Conservation (phyloP, 2,888 invertebrate genomes). For the Sarcophaga caerulescens region DNA sequence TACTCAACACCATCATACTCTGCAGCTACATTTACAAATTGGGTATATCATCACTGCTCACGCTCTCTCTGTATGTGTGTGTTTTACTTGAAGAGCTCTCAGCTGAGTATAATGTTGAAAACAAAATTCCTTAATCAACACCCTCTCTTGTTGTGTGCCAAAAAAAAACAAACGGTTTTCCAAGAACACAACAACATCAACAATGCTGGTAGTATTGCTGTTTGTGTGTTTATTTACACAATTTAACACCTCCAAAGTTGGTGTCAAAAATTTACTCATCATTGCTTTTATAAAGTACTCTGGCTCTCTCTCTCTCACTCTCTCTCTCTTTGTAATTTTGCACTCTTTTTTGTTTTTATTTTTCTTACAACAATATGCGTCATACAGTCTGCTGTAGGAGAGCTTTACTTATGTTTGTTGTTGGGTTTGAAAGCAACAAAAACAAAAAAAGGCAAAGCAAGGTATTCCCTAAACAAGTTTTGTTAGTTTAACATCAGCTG, state of each 20-base stretch:
- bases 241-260: constrained; percentile 33
- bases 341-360: not conserved
- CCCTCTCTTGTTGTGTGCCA: constrained; percentile 8
- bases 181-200: not conserved
- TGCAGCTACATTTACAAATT: constrained; percentile 40
- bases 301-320: not conserved
- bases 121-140: not conserved
- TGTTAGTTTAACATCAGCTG: constrained; percentile 40
- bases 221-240: not conserved
- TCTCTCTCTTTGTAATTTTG: too few relatives aligned
- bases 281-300: not conserved
- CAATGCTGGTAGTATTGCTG: not conserved
- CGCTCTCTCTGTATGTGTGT: constrained; percentile 35
- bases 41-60: constrained; percentile 55
- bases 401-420: not conserved
- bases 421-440: constrained; percentile 1
- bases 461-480: constrained; percentile 47
- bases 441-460: not conserved
- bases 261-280: constrained; percentile 7
- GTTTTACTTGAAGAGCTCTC: constrained; percentile 36
- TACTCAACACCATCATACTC: constrained; percentile 1
- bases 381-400: constrained; percentile 43
- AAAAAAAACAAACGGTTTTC: not conserved
- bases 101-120: constrained; percentile 9
- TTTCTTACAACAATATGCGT: constrained; percentile 15